A percentile compares a stretch with the other conserved stretches of the same genome.
phyloP scores from a whole-genome alignment of 2,888 invertebrate genomes.

The Pegoplata infirma region DNA sequence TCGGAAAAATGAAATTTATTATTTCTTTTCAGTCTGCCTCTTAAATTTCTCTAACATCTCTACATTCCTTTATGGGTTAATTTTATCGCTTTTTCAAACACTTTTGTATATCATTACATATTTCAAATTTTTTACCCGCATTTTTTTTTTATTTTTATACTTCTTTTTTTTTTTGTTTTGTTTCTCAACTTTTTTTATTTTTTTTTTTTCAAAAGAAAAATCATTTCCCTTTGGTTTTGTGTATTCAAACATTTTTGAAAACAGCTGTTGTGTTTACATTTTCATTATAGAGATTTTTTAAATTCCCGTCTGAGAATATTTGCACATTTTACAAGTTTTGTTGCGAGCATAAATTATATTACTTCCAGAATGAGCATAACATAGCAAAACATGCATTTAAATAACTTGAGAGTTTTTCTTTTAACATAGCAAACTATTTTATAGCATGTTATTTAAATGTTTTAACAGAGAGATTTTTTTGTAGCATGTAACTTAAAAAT shows the following conservation, averaged over 20 bases:
- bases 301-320: constrained; percentile 29
- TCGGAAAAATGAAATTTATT: too few relatives aligned
- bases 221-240: constrained; percentile 20
- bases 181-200: constrained; percentile 11
- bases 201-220: neutral
- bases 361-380: constrained; percentile 44
- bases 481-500: too few relatives aligned
- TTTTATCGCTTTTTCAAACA: neutral
- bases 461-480: neutral
- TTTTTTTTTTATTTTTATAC: neutral
- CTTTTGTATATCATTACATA: neutral
- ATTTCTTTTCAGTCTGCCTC: too few relatives aligned
- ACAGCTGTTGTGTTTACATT: constrained; percentile 54
- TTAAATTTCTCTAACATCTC: too few relatives aligned
- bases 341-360: neutral
- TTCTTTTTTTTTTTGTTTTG: constrained; percentile 15
- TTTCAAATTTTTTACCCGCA: neutral
- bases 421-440: neutral
- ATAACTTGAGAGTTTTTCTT: constrained; percentile 1
- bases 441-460: constrained; percentile 24
- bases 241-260: constrained; percentile 32
- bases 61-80: neutral
- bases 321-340: neutral
- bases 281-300: constrained; percentile 27
- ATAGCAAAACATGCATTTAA: neutral